phyloP scores from a whole-genome alignment of 2,113 vertebrate species.

The Eclectus roratus region DNA sequence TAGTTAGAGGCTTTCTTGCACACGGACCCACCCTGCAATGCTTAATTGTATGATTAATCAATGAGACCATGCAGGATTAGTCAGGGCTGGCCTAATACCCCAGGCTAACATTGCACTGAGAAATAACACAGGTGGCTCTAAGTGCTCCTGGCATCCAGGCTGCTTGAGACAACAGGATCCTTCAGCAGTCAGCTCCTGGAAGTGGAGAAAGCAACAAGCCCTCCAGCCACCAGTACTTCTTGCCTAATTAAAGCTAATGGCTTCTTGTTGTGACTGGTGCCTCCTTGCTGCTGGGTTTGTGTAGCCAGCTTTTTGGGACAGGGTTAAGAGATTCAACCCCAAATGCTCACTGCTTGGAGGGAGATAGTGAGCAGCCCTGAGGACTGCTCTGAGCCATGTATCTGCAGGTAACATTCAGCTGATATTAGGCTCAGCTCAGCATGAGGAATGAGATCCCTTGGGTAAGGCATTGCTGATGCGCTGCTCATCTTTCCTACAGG shows the following conservation, averaged over 20 bases:
- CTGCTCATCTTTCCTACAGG: neutral
- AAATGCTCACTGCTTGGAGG: neutral
- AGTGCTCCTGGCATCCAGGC: neutral
- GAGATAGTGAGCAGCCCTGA: neutral
- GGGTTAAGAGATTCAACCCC: neutral
- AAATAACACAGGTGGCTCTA: neutral
- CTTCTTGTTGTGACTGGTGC: neutral
- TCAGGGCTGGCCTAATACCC: neutral
- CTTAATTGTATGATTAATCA: neutral
- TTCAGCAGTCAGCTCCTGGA: constrained; percentile 1
- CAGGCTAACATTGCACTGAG: neutral
- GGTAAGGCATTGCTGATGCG: neutral
- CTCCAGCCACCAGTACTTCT: neutral
- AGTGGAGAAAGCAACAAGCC: neutral
- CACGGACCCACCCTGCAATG: neutral
- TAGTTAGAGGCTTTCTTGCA: neutral
- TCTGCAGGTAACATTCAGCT: neutral
- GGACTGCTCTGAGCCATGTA: neutral
- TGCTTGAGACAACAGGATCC: constrained; percentile 10
- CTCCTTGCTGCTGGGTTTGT: neutral
- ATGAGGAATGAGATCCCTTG: neutral
- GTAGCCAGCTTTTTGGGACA: neutral
- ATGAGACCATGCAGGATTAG: neutral
- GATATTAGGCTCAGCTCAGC: neutral
- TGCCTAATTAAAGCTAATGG: constrained; percentile 12